A percentile compares a stretch with the other conserved stretches of the same genome.
Conservation (phyloP, 2,888 invertebrate genomes). For the Cheiracanthium punctorium region DNA sequence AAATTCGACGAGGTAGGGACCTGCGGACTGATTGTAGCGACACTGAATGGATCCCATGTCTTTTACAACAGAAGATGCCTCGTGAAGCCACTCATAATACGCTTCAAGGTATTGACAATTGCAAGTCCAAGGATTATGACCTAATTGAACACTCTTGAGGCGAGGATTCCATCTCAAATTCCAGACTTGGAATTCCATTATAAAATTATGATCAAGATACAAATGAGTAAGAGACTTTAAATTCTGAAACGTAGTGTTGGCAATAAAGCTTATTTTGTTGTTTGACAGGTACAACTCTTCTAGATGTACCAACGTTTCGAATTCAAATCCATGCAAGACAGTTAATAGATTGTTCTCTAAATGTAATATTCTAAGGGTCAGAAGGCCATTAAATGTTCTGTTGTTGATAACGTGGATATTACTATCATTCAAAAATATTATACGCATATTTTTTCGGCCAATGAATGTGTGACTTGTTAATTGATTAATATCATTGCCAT, state of each 20-base stretch:
- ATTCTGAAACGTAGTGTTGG: constrained; percentile 83
- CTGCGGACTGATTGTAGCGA: constrained; percentile 68
- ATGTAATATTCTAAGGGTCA: constrained; percentile 84
- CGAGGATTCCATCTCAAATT: constrained; percentile 78
- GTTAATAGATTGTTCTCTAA: constrained; percentile 85
- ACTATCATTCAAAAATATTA: constrained; percentile 86
- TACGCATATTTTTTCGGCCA: constrained; percentile 86
- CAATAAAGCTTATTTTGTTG: constrained; percentile 83
- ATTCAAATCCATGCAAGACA: constrained; percentile 85
- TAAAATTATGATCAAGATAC: constrained; percentile 84
- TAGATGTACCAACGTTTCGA: constrained; percentile 85
- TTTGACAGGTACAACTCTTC: constrained; percentile 85
- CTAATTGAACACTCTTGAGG: constrained; percentile 84
- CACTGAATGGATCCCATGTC: constrained; percentile 71
- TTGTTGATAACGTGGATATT: constrained; percentile 87
- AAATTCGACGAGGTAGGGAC: constrained; percentile 71
- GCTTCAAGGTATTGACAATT: constrained; percentile 88
- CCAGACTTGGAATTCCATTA: constrained; percentile 84
- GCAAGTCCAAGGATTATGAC: constrained; percentile 87
- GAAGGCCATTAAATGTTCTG: constrained; percentile 88
- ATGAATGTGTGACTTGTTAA: constrained; percentile 90
- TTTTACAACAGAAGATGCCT: constrained; percentile 80
- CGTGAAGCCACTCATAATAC: constrained; percentile 85
- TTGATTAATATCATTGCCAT: constrained; percentile 86
- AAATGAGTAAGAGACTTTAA: constrained; percentile 82